phyloP scores from a whole-genome alignment of 2,888 invertebrate species.

The Disparrhopalites patrizii region DNA sequence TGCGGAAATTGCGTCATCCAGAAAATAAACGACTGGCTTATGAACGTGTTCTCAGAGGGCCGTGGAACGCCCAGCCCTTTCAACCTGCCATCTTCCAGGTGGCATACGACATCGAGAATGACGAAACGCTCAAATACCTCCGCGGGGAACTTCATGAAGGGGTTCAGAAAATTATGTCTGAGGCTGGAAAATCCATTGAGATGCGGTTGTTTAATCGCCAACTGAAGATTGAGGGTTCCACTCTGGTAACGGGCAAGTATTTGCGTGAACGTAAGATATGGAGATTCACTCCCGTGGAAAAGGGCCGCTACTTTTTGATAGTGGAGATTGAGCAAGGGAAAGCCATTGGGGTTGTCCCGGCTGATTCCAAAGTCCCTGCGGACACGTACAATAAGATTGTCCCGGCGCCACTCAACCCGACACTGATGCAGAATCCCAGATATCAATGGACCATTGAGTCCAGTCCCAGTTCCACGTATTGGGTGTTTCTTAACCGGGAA shows the following conservation, averaged over 20 bases:
- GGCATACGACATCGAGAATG: background rate
- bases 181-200: background rate
- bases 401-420: too few relatives aligned
- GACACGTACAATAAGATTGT: background rate
- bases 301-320: background rate
- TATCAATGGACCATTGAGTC: background rate
- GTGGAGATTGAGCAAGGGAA: background rate
- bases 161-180: background rate
- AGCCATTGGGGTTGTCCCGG: background rate
- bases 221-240: background rate
- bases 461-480: background rate
- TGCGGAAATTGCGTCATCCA: background rate
- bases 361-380: background rate
- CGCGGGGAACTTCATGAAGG: background rate
- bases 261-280: background rate
- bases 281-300: background rate
- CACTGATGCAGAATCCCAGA: background rate
- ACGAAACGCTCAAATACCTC: background rate
- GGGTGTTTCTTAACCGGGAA: background rate
- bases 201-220: background rate
- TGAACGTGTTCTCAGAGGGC: background rate
- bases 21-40: background rate
- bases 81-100: background rate
- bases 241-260: background rate
- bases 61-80: too few relatives aligned